Base-by-base conservation (phyloP, 2,888 invertebrate species). In the Hyppa rectilinea region DNA sequence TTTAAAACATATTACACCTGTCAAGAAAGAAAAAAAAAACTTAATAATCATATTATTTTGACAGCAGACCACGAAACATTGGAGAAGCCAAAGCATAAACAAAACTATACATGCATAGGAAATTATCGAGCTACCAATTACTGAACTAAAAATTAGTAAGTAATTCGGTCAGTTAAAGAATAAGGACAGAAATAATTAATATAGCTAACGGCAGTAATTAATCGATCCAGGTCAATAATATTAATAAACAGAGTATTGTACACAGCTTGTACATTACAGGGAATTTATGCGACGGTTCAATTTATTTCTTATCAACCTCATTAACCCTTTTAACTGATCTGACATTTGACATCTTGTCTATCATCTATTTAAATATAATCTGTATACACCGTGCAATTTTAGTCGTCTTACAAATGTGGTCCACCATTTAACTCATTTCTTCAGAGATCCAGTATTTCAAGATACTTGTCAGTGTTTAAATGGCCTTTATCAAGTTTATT, bases 311-410 rank as follows among this genome's bases (percentile, higher is more conserved):
- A 76, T 71, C 77, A 14, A 23, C 9, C 40, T 56, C 53, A 81
- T 78, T 69, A 68, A 78, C 72, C 78, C 45, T 59, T 78, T 38
- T 76, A 71, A 80, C 63, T 56, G 77, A 67, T 81, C 81, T 81
- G 77, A 70, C 81, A 63, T 81, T 59, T 58, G 78, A 64, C 78
- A 53, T 68, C 47, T 43, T 14, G 49, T 65, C n/a, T 36, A 71
- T 62, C 20, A 66, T 61, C 60, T 60, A 72, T 62, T 75, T 26
- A 6, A 53, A 71, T 58, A n/a, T n/a, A n/a, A n/a, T n/a, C n/a
- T n/a, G n/a, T n/a, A n/a, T n/a, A n/a, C n/a, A n/a, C n/a, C n/a
- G n/a, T n/a, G n/a, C n/a, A n/a, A n/a, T n/a, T n/a, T n/a, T n/a
- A n/a, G n/a, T n/a, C n/a, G n/a, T n/a, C n/a, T n/a, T n/a, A n/a